These are phyloP conservation scores for Cataglyphis rosenhaueri DNA, from an alignment of 2,888 invertebrate species.

Conservation along the genomic window DNA sequence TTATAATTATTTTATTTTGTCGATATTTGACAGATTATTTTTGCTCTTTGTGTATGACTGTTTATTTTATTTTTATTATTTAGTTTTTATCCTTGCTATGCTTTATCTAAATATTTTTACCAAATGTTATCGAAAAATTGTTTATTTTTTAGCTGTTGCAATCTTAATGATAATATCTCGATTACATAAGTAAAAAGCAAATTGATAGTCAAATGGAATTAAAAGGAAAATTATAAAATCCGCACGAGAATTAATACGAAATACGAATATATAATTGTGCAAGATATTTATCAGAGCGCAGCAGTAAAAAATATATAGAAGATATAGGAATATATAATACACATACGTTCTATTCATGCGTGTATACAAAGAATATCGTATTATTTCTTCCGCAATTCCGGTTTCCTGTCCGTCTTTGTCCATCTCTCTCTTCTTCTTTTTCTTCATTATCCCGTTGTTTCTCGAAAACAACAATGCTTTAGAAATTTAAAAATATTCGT, in stretches of 20 bases:
- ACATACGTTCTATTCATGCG: neutral
- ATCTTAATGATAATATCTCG: neutral
- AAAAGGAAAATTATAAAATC: neutral
- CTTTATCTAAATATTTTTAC: neutral
- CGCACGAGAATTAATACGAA: neutral
- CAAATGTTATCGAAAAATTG: neutral
- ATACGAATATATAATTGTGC: neutral
- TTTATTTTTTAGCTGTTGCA: neutral
- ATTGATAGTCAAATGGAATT: neutral
- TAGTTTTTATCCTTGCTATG: neutral
- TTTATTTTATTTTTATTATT: neutral
- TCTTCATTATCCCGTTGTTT: conserved; percentile 33
- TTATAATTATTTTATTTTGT: neutral
- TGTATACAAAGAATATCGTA: conserved; percentile 51
- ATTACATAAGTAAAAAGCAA: neutral
- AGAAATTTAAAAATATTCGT: conserved; percentile 66
- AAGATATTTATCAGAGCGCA: neutral
- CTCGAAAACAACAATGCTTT: conserved; percentile 12
- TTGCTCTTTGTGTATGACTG: neutral
- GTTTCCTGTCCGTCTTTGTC: conserved; percentile 31
- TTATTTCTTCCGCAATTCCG: conserved; percentile 46
- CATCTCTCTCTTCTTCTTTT: conserved; percentile 17
- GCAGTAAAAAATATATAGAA: neutral
- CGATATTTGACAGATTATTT: neutral
- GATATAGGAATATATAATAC: neutral